Percentiles rank a stretch among this genome's conserved stretches.
phyloP scores from a whole-genome alignment of 1,140 invertebrate genomes.

The Agrypnia vestita region DNA sequence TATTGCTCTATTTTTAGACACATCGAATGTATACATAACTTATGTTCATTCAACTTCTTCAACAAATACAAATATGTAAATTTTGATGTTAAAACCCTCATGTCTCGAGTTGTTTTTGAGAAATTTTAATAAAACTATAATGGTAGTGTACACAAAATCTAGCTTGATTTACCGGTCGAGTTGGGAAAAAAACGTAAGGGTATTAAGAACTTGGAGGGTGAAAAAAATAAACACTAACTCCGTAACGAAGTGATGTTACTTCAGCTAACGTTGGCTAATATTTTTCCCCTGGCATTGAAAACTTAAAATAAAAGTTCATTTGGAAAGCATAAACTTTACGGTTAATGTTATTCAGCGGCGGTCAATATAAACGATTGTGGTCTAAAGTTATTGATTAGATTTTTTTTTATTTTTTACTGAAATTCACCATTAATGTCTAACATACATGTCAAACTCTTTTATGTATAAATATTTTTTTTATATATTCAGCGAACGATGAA shows the following conservation, averaged over 20 bases:
- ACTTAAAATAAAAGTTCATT: constrained; percentile 51
- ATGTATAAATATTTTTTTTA: too few relatives aligned
- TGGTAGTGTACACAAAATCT: neutral
- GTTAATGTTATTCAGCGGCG: constrained; percentile 41
- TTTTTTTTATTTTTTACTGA: neutral
- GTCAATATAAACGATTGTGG: neutral
- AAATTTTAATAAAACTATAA: neutral
- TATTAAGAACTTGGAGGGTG: constrained; percentile 34
- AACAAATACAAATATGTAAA: neutral
- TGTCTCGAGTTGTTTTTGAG: neutral
- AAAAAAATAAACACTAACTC: constrained; percentile 38
- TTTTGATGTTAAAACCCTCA: neutral
- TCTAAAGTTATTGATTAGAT: too few relatives aligned
- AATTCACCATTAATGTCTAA: too few relatives aligned
- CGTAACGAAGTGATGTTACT: constrained; percentile 53
- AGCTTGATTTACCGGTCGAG: constrained; percentile 35
- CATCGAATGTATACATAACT: too few relatives aligned
- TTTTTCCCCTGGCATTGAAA: constrained; percentile 50
- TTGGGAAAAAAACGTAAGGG: constrained; percentile 10
- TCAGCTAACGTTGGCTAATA: constrained; percentile 40
- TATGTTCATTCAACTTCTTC: too few relatives aligned
- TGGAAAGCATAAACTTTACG: constrained; percentile 50
- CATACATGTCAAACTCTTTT: too few relatives aligned
- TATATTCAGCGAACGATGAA: too few relatives aligned
- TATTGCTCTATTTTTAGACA: too few relatives aligned